Evolutionary conservation across 1,140 invertebrate genomes (phyloP).

Genomic region (Oppia nitens): DNA sequence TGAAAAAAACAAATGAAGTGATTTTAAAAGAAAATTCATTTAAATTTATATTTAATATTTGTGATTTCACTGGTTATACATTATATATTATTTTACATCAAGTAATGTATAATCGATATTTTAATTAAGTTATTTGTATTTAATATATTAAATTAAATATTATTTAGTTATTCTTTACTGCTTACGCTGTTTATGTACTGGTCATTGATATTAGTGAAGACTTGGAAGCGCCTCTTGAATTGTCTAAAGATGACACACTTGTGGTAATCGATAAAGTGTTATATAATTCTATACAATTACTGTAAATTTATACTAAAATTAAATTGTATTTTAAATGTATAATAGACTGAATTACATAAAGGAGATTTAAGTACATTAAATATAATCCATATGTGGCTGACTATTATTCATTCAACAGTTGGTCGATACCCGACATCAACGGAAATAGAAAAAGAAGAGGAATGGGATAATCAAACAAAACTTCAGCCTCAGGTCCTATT

Average conservation of each 20-base stretch:
- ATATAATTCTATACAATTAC: too few species aligned
- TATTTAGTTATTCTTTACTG: conserved; percentile 29
- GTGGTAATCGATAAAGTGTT: too few species aligned
- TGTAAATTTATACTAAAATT: not conserved
- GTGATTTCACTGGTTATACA: conserved; percentile 30
- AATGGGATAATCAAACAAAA: not conserved
- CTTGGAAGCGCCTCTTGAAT: conserved; percentile 19
- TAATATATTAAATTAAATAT: not conserved
- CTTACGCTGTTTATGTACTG: conserved; percentile 31
- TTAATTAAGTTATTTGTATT: too few species aligned
- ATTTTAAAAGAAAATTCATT: not conserved
- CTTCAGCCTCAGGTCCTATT: conserved; percentile 13
- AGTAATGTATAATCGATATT: too few species aligned
- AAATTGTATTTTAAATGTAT: conserved; percentile 1
- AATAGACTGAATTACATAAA: conserved; percentile 9
- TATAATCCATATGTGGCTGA: conserved; percentile 20
- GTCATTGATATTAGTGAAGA: conserved; percentile 31
- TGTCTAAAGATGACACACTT: not conserved
- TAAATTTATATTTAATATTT: conserved; percentile 26
- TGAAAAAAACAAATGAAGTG: not conserved
- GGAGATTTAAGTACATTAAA: conserved; percentile 12
- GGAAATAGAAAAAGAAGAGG: not conserved
- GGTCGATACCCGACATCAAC: conserved; percentile 1
- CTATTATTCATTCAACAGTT: conserved; percentile 18
- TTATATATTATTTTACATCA: conserved; percentile 30